Evolutionary conservation across 2,888 invertebrate species (phyloP).

Genomic region (Philereme vetulata): DNA sequence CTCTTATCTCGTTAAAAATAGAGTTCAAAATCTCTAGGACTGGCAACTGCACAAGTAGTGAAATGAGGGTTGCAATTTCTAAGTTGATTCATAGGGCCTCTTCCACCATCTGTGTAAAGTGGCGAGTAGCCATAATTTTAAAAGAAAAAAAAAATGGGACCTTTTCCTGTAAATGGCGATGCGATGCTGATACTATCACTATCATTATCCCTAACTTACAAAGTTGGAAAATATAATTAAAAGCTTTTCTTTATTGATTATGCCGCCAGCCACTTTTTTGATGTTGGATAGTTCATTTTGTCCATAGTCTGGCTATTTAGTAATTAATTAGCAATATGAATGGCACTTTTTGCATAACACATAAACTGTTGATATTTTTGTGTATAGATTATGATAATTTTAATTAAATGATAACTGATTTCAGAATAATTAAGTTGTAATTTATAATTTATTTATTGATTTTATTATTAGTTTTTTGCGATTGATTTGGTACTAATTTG

Average conservation of each 20-base stretch:
- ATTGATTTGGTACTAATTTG: constrained; percentile 29
- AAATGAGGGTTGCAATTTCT: constrained; percentile 17
- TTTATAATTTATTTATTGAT: constrained; percentile 38
- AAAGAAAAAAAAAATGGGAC: background rate
- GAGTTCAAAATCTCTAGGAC: constrained; percentile 24
- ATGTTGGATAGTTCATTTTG: background rate
- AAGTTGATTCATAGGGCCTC: constrained; percentile 10
- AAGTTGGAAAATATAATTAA: too few species aligned
- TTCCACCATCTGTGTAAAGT: constrained; percentile 2
- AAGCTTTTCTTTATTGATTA: background rate
- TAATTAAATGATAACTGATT: constrained; percentile 56
- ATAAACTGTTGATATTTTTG: constrained; percentile 73
- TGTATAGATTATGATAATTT: constrained; percentile 73
- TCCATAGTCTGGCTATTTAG: constrained; percentile 32
- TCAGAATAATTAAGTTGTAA: constrained; percentile 40
- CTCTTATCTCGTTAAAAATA: constrained; percentile 29
- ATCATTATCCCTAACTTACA: too few species aligned
- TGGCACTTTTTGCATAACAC: constrained; percentile 81
- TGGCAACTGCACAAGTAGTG: constrained; percentile 18
- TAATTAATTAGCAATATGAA: constrained; percentile 49
- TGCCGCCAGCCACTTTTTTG: background rate
- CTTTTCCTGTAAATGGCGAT: too few species aligned
- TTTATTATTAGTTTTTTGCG: constrained; percentile 27
- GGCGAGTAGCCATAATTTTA: background rate
- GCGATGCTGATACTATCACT: too few species aligned